A percentile compares a stretch with the other conserved stretches of the same genome.
Evolutionary conservation across 1,140 invertebrate genomes (phyloP).

Genomic region (Caenorhabditis elegans): DNA sequence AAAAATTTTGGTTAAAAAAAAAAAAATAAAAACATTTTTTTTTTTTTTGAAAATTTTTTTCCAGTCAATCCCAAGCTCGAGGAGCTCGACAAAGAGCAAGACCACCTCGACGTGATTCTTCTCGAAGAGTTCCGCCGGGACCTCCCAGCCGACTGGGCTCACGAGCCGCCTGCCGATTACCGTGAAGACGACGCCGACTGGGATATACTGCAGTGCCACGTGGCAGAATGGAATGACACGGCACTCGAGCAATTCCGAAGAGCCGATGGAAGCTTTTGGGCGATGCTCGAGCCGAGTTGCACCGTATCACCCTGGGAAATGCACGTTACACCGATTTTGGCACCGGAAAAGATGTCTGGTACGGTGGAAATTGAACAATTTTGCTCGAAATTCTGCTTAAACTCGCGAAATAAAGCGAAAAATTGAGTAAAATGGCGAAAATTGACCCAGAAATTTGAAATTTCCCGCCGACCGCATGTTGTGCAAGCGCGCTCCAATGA

Average conservation of each 20-base stretch:
- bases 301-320: neutral
- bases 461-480: too few species aligned
- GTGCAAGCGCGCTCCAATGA: too few species aligned
- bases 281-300: neutral
- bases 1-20: too few species aligned
- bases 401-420: too few species aligned
- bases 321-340: neutral
- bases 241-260: neutral
- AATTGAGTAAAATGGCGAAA: too few species aligned
- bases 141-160: neutral
- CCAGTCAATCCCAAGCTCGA: neutral
- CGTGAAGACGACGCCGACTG: neutral
- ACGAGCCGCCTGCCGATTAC: neutral
- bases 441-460: too few species aligned
- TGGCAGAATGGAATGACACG: neutral
- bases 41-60: too few species aligned
- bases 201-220: neutral
- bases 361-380: too few species aligned
- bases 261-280: neutral
- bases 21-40: too few species aligned
- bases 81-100: neutral
- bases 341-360: neutral
- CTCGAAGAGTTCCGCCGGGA: neutral
- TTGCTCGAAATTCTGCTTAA: too few species aligned
- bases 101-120: neutral